Evolutionary conservation across 2,888 invertebrate species (phyloP), one percentile per base, ranked within the genome.

Genomic region (Protula sp.): DNA sequence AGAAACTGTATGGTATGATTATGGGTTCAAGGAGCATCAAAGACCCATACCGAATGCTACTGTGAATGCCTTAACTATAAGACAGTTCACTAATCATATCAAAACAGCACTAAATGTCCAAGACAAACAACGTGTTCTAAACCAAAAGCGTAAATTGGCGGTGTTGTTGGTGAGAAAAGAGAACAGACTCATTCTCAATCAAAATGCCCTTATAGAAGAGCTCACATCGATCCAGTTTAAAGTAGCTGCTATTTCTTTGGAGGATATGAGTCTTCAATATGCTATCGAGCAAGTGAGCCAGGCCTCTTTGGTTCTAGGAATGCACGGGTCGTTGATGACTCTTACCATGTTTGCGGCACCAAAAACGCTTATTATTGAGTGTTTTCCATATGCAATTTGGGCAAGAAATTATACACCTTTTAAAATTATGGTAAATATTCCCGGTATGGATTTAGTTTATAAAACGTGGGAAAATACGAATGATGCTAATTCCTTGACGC

Each of bases 361-460:
- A 14, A 73, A 75, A 27, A 72, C 81, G 30, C 62, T 75, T 51
- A 64, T 84, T 2, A 65, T 84, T 19, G 84, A 84, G 71, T 61
- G 84, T n/a, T 84, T 83, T 70, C 84, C 84, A 0, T 84, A 78
- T 71, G 84, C 80, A 0, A 76, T 84, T 28, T 74, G 76, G 59
- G 79, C 83, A 22, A 65, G 72, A 2, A 67, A 79, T 61, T 83
- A 83, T 55, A 82, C 83, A 3, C 83, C 83, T 19, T 80, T 82
- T 60, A 78, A 75, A 67, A 81, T 82, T 2, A 67, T 84, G 24
- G 74, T 74, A 52, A 55, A 68, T n/a, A 57, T 82, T 3, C 66
- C 70, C 2, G 75, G 71, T 9, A 74, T 79, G 69, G 69, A 72
- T 5, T 62, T 83, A 30, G 59, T 70, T 2, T 84, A 84, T 65